These are phyloP conservation scores for Ataeniobius toweri DNA, from an alignment of 2,797 vertebrate genomes.

Conservation along the genomic window DNA sequence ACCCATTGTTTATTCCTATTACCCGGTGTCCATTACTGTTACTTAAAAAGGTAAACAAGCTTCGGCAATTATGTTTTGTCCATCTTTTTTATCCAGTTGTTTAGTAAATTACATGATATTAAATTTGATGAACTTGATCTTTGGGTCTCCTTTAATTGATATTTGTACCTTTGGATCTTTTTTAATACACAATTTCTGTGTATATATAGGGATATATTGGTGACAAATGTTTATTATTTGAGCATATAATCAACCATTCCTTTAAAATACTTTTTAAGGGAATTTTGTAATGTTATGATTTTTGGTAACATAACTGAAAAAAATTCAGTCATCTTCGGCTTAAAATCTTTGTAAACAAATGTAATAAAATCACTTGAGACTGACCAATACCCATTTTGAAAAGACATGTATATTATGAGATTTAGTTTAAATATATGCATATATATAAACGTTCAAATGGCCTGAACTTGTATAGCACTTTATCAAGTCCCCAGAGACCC, in stretches of 20 bases:
- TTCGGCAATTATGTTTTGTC: not conserved
- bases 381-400: not conserved
- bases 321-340: not conserved
- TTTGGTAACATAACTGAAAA: not conserved
- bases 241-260: not conserved
- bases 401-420: not conserved
- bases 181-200: not conserved
- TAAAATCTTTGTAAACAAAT: not conserved
- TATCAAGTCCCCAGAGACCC: too few relatives aligned
- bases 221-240: not conserved
- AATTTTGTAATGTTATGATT: not conserved
- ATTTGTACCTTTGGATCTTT: not conserved
- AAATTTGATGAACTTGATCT: not conserved
- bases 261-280: not conserved
- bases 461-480: too few relatives aligned
- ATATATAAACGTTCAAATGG: not conserved
- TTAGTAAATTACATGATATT: not conserved
- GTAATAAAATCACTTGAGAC: not conserved
- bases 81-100: not conserved
- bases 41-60: not conserved
- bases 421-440: not conserved
- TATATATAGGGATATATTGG: not conserved
- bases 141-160: not conserved
- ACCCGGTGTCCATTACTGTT: not conserved
- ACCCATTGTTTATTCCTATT: not conserved